Evolutionary conservation across 2,113 vertebrate genomes (phyloP), one percentile per base, ranked within the genome.

Genomic region (Panthera tigris): DNA sequence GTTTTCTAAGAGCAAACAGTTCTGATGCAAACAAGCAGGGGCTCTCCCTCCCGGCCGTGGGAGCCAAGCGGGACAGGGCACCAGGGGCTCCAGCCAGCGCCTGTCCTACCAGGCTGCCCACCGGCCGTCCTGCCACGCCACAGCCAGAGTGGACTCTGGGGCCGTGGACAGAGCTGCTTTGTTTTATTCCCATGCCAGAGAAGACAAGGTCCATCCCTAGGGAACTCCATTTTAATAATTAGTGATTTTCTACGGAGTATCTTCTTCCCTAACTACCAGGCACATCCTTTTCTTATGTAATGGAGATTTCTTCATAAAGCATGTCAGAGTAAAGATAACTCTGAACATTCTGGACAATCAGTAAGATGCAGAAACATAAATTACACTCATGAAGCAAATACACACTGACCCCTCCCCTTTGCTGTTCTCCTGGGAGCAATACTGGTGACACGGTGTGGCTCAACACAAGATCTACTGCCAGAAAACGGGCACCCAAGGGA

Each of bases 391-490:
- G 78, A 73, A 86, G 50, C 19, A 73, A 83, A 25, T 18, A 19
- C 25, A 74, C 36, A 82, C 27, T 23, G 3, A 0, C 1, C 50
- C 21, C 48, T 88, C 55, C 29, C 74, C 41, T 5, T 1, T 16
- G 69, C 71, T 4, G 29, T 14, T 13, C 39, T 61, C 33, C 7
- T 10, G 1, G 65, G 33, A 81, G 55, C 68, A 3, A 87, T 57
- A 96, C 88, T 45, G 66, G 89, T 74, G 96, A 69, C 63, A 91
- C 1, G 65, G n/a, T 18, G 89, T 90, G 92, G 92, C 93, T 98
- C 97, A 98, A 94, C 96, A 96, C 96, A 94, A 83, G 65, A 94
- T 92, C 97, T 97, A 96, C 94, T 92, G 50, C 25, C 97, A 82
- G 31, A 68, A 78, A 76, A 11, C 31, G 23, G 82, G 82, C 19